phyloP scores from a whole-genome alignment of 2,113 vertebrate genomes.

The Lepisosteus oculatus region DNA sequence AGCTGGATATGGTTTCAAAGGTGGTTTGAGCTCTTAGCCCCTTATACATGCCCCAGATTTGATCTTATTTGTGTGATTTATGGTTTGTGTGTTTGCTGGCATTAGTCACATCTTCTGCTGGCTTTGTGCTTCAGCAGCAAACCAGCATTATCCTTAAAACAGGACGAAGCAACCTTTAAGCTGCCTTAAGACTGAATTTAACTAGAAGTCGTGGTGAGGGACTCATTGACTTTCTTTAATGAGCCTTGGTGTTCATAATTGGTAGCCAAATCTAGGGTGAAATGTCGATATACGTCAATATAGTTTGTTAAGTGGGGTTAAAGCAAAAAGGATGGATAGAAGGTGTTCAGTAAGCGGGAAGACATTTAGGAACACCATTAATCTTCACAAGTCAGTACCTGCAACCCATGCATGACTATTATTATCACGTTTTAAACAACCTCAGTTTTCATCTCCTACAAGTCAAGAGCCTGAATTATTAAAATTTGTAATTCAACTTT shows the following conservation, averaged over 20 bases:
- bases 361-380: slow-evolving; percentile 43
- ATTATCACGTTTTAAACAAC: slow-evolving; percentile 43
- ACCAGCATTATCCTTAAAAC: background rate
- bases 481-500: slow-evolving; percentile 68
- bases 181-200: slow-evolving; percentile 1
- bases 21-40: background rate
- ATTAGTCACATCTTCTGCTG: slow-evolving; percentile 17
- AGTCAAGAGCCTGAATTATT: slow-evolving; percentile 26
- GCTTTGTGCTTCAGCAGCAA: background rate
- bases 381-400: slow-evolving; percentile 43
- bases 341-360: slow-evolving; percentile 23
- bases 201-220: slow-evolving; percentile 9
- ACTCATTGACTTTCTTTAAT: slow-evolving; percentile 20
- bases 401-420: background rate
- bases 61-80: slow-evolving; percentile 31
- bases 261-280: slow-evolving; percentile 25
- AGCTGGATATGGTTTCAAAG: background rate
- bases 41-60: background rate
- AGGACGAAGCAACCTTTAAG: background rate
- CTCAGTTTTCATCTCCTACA: slow-evolving; percentile 54
- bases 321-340: slow-evolving; percentile 29
- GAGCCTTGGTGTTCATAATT: slow-evolving; percentile 20
- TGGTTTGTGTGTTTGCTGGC: slow-evolving; percentile 29
- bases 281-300: slow-evolving; percentile 34
- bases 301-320: slow-evolving; percentile 45